Conservation (phyloP, 2,797 vertebrate genomes). For the Chelmon rostratus region DNA sequence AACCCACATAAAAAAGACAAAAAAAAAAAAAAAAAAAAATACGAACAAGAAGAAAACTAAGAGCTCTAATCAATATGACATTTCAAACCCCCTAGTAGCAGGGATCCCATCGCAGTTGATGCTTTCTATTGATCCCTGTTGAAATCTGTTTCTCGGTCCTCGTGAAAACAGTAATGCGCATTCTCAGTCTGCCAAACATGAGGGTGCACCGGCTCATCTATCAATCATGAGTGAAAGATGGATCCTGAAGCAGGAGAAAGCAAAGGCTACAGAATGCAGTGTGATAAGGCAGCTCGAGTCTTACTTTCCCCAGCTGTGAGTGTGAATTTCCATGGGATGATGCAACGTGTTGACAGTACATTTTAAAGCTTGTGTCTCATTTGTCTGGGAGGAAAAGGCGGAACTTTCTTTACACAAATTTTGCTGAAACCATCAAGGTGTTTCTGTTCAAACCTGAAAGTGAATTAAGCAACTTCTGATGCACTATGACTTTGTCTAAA, state of each 20-base stretch:
- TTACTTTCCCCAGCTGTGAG: constrained; percentile 19
- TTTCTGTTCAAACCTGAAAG: constrained; percentile 43
- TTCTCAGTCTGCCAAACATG: constrained; percentile 11
- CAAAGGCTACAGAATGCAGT: background rate
- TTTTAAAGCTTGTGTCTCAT: no score
- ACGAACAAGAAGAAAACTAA: background rate
- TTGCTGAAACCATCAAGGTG: constrained; percentile 8
- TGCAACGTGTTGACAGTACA: constrained; percentile 41
- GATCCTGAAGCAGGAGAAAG: background rate
- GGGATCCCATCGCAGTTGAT: background rate
- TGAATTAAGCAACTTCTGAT: background rate
- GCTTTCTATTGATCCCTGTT: constrained; percentile 4
- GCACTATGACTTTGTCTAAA: constrained; percentile 45
- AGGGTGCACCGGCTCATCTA: background rate
- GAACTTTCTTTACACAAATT: constrained; percentile 3
- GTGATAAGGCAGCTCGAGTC: constrained; percentile 1
- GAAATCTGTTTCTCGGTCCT: background rate
- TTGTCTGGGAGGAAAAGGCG: constrained; percentile 4
- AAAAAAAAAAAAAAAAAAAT: background rate
- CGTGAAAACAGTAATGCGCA: background rate
- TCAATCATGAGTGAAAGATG: constrained; percentile 5
- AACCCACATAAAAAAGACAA: background rate
- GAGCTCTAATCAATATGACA: constrained; percentile 28
- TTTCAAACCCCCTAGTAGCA: constrained; percentile 7
- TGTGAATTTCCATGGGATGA: constrained; percentile 44